These are phyloP conservation scores for Chesias legatella DNA, from an alignment of 2,888 invertebrate genomes.

Conservation along the genomic window DNA sequence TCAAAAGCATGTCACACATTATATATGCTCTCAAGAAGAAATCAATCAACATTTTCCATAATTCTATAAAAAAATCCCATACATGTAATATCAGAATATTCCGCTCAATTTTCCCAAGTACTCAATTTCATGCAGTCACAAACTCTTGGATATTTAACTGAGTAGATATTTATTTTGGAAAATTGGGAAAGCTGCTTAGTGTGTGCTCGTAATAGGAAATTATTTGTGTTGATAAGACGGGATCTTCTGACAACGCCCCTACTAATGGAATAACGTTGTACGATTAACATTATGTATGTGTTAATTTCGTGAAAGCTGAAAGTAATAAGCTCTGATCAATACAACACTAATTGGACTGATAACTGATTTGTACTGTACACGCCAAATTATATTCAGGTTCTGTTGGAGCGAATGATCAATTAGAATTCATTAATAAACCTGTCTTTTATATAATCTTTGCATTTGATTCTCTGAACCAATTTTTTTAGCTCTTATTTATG, in stretches of 20 bases:
- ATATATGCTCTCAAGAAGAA: too few species aligned
- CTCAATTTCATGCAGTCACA: constrained; percentile 13
- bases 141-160: constrained; percentile 27
- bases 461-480: too few species aligned
- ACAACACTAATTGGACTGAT: too few species aligned
- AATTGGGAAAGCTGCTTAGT: constrained; percentile 69
- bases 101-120: constrained; percentile 11
- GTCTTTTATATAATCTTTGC: too few species aligned
- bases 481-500: too few species aligned
- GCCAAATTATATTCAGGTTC: too few species aligned
- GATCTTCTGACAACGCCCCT: constrained; percentile 30
- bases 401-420: too few species aligned
- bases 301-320: neutral
- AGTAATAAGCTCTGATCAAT: neutral
- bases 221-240: constrained; percentile 63
- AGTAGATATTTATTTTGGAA: constrained; percentile 62
- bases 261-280: constrained; percentile 34
- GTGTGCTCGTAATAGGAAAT: constrained; percentile 64
- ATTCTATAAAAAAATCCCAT: constrained; percentile 14
- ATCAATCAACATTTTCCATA: constrained; percentile 6
- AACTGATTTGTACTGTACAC: too few species aligned
- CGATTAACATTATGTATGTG: too few species aligned
- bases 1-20: too few species aligned
- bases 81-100: constrained; percentile 2
- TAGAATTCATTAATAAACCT: too few species aligned